These are phyloP conservation scores for Pseudochirops corinnae DNA, from an alignment of 2,797 vertebrate genomes.

Conservation along the genomic window DNA sequence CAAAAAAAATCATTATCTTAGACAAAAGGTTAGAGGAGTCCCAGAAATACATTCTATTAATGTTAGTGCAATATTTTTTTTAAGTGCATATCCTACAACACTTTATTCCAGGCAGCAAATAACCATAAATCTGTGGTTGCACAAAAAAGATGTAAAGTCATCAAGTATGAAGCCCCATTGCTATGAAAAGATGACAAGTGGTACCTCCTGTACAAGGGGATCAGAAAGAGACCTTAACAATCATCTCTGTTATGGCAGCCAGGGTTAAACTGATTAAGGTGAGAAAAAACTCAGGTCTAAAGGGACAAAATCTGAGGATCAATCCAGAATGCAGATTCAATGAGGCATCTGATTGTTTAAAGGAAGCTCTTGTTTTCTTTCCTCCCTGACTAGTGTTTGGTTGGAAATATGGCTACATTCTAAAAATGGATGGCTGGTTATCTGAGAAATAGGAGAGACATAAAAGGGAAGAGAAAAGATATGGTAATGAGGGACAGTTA, in stretches of 20 bases:
- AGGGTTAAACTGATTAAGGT: neutral
- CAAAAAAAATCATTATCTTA: conserved; percentile 6
- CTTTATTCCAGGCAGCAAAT: neutral
- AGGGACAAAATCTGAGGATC: neutral
- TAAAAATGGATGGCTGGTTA: neutral
- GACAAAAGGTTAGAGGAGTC: neutral
- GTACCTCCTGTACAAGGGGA: neutral
- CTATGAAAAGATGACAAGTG: neutral
- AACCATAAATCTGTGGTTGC: neutral
- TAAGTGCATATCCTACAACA: neutral
- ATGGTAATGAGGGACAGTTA: neutral
- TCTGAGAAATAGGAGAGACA: neutral
- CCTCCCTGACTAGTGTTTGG: neutral
- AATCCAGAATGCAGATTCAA: neutral
- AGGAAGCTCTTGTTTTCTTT: neutral
- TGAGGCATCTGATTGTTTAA: neutral
- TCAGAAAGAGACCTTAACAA: neutral
- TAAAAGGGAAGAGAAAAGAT: neutral
- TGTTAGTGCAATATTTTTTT: neutral
- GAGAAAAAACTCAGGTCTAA: neutral
- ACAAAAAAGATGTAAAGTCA: neutral
- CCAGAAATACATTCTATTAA: neutral
- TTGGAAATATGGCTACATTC: neutral
- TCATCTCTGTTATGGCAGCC: neutral
- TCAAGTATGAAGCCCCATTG: neutral